Percentiles rank a stretch among this genome's conserved stretches.
These are phyloP conservation scores for Drosophila insularis DNA, from an alignment of 1,140 invertebrate genomes.

Conservation along the genomic window DNA sequence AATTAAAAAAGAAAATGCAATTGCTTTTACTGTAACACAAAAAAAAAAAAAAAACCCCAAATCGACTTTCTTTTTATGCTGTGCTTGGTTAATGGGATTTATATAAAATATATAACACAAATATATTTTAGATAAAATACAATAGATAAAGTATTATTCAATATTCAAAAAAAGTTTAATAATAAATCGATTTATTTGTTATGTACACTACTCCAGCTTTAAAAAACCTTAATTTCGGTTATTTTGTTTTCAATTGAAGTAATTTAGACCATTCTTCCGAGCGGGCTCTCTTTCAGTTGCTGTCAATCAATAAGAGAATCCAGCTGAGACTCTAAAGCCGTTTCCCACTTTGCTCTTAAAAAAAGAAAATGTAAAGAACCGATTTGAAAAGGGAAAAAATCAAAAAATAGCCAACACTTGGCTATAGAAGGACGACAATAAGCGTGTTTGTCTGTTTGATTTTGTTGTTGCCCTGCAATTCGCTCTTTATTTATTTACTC, in stretches of 20 bases:
- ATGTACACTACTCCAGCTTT: too few species aligned
- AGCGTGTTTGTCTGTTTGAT: conserved; percentile 43
- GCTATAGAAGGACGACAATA: conserved; percentile 15
- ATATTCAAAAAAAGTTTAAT: too few species aligned
- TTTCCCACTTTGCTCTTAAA: background rate
- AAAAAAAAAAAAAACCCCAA: too few species aligned
- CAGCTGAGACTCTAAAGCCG: conserved; percentile 22
- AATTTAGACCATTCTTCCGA: background rate
- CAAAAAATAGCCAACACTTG: conserved; percentile 35
- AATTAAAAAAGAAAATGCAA: too few species aligned
- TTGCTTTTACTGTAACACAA: too few species aligned
- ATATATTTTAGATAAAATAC: too few species aligned
- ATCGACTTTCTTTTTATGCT: too few species aligned
- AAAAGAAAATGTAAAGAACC: background rate
- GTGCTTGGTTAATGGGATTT: too few species aligned
- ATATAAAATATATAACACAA: too few species aligned
- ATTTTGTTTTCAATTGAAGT: conserved; percentile 15
- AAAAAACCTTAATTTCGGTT: too few species aligned
- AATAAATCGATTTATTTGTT: too few species aligned
- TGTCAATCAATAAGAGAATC: conserved; percentile 43
- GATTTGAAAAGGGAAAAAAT: background rate
- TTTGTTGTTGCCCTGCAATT: conserved; percentile 44
- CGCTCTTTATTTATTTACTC: conserved; percentile 77
- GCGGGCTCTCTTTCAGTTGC: background rate
- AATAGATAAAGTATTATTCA: too few species aligned